phyloP scores from a whole-genome alignment of 1,140 invertebrate genomes.

The Periplaneta americana region DNA sequence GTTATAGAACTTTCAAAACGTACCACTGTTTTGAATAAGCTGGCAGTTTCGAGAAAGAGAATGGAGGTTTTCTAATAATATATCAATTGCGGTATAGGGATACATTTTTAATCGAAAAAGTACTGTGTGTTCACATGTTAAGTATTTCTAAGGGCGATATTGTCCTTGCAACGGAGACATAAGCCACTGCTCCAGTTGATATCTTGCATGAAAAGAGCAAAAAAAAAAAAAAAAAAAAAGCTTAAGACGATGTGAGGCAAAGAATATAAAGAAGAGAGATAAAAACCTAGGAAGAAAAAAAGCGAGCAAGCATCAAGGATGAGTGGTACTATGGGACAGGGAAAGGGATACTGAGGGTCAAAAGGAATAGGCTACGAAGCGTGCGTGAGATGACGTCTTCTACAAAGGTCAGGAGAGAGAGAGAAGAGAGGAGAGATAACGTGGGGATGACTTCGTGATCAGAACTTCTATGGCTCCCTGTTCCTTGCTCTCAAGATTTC shows the following conservation, averaged over 20 bases:
- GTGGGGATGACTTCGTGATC: conserved; percentile 1
- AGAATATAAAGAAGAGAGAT: background rate
- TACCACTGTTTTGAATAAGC: too few relatives aligned
- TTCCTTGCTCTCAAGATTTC: background rate
- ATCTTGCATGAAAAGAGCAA: background rate
- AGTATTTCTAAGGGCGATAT: too few relatives aligned
- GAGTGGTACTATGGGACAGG: background rate
- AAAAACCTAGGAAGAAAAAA: too few relatives aligned
- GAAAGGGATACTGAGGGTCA: background rate
- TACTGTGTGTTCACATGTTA: too few relatives aligned
- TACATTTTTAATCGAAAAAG: too few relatives aligned
- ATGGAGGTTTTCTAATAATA: too few relatives aligned
- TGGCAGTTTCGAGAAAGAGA: too few relatives aligned
- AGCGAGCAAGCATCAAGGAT: background rate
- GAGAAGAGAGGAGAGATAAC: background rate
- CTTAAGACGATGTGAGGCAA: background rate
- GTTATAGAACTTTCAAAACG: too few relatives aligned
- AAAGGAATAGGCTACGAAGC: background rate
- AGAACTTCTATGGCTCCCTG: background rate
- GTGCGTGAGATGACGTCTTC: background rate
- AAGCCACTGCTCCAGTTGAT: background rate
- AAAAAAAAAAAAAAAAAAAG: background rate
- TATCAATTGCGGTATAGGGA: too few relatives aligned
- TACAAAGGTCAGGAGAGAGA: background rate
- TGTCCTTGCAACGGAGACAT: background rate